Conservation (phyloP, 2,888 invertebrate genomes). For the Papilio gigon region DNA sequence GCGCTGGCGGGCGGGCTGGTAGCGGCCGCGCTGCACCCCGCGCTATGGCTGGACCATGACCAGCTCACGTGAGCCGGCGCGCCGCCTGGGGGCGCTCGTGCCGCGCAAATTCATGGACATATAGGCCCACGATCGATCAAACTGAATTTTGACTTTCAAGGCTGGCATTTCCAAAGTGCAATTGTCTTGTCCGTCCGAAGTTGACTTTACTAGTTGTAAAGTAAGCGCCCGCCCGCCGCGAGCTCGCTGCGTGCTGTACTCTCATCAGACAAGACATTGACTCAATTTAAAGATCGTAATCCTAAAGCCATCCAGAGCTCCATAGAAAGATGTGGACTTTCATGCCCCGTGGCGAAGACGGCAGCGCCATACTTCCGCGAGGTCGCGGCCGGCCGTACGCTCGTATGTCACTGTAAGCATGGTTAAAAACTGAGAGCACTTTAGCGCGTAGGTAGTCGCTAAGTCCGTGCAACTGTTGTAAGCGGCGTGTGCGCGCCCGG, state of each 20-base stretch:
- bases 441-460: not conserved
- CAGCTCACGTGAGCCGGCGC: constrained; percentile 49
- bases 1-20: constrained; percentile 53
- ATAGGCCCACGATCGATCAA: not conserved
- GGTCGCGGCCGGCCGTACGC: not conserved
- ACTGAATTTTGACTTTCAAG: constrained; percentile 6
- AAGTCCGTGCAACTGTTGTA: not conserved
- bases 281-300: not conserved
- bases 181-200: constrained; percentile 58
- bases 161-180: constrained; percentile 50
- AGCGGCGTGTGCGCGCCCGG: not conserved
- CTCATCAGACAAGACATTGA: not conserved
- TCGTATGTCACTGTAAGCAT: not conserved
- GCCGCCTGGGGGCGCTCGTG: not conserved
- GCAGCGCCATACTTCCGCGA: too few relatives aligned
- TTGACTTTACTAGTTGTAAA: not conserved
- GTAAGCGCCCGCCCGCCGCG: not conserved
- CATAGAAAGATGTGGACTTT: not conserved
- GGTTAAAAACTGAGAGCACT: not conserved
- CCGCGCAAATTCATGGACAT: not conserved
- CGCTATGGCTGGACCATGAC: constrained; percentile 49
- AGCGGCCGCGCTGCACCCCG: constrained; percentile 53
- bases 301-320: not conserved
- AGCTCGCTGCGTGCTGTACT: not conserved
- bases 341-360: too few relatives aligned